Percentiles rank a stretch among this genome's conserved stretches.
These are phyloP conservation scores for Agrotis ipsilon DNA, from an alignment of 2,888 invertebrate species.

Conservation along the genomic window DNA sequence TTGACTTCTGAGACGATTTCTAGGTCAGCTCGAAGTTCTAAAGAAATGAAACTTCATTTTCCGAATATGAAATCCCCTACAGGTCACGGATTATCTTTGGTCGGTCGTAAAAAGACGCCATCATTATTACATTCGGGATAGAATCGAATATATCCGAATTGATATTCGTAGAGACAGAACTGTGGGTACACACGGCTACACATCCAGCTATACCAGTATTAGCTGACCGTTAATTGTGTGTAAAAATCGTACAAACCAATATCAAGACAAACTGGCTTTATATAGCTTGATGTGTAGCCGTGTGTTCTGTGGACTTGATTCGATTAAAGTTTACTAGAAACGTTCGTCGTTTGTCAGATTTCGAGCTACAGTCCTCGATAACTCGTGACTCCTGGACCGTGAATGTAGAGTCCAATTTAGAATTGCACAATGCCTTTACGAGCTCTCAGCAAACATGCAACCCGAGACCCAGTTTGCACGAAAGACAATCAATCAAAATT, in stretches of 20 bases:
- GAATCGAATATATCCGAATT: constrained; percentile 17
- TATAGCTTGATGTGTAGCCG: too few relatives aligned
- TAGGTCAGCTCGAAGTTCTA: constrained; percentile 24
- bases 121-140: constrained; percentile 41
- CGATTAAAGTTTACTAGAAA: constrained; percentile 34
- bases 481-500: constrained; percentile 52
- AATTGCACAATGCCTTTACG: constrained; percentile 34
- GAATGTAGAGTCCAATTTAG: constrained; percentile 25
- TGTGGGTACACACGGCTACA: too few relatives aligned
- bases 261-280: too few relatives aligned
- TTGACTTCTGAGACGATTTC: constrained; percentile 27
- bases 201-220: too few relatives aligned
- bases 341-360: constrained; percentile 12
- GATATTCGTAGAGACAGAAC: constrained; percentile 28
- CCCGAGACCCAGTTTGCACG: constrained; percentile 22
- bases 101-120: constrained; percentile 35
- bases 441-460: constrained; percentile 24
- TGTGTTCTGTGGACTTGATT: constrained; percentile 41
- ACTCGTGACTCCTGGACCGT: constrained; percentile 11
- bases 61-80: constrained; percentile 43
- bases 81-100: constrained; percentile 54
- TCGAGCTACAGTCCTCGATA: constrained; percentile 15
- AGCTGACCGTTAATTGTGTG: too few relatives aligned
- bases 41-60: constrained; percentile 46
- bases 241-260: too few relatives aligned